These are phyloP conservation scores for Blennius ocellaris DNA, from an alignment of 2,113 vertebrate species.

Conservation along the genomic window DNA sequence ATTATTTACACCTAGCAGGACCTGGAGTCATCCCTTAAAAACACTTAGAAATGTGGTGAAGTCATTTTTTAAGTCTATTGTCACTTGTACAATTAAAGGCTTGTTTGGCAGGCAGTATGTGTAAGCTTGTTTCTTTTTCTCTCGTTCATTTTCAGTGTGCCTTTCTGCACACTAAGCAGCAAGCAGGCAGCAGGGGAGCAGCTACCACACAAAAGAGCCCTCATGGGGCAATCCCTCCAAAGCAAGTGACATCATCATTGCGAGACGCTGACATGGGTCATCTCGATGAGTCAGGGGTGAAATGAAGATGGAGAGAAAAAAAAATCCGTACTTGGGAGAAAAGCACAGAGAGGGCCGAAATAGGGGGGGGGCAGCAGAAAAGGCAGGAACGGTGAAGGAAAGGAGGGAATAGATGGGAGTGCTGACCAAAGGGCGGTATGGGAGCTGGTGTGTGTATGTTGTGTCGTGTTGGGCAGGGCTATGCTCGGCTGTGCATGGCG, in stretches of 20 bases:
- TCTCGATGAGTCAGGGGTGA: constrained; percentile 75
- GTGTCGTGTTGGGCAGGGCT: constrained; percentile 20
- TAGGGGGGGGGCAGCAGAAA: constrained; percentile 47
- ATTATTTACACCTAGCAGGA: constrained; percentile 45
- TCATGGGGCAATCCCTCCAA: constrained; percentile 68
- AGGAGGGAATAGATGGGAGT: constrained; percentile 47
- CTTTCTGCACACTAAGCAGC: constrained; percentile 46
- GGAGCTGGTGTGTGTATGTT: constrained; percentile 41
- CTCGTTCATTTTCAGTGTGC: constrained; percentile 9
- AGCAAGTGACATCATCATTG: constrained; percentile 81
- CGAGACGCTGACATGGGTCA: constrained; percentile 77
- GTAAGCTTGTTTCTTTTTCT: neutral
- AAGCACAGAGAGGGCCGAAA: constrained; percentile 39
- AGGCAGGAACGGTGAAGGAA: constrained; percentile 46
- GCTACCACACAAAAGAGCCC: constrained; percentile 68
- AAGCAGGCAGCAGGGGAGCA: constrained; percentile 60
- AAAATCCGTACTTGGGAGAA: constrained; percentile 54
- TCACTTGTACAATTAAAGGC: constrained; percentile 53
- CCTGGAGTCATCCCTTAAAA: constrained; percentile 52
- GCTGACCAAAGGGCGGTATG: constrained; percentile 61
- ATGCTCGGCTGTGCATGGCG: constrained; percentile 62
- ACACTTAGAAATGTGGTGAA: constrained; percentile 30
- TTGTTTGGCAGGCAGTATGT: constrained; percentile 39
- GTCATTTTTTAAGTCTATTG: constrained; percentile 54
- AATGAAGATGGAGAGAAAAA: constrained; percentile 67